phyloP scores from a whole-genome alignment of 2,888 invertebrate genomes.

The Ganaspis brasiliensis region DNA sequence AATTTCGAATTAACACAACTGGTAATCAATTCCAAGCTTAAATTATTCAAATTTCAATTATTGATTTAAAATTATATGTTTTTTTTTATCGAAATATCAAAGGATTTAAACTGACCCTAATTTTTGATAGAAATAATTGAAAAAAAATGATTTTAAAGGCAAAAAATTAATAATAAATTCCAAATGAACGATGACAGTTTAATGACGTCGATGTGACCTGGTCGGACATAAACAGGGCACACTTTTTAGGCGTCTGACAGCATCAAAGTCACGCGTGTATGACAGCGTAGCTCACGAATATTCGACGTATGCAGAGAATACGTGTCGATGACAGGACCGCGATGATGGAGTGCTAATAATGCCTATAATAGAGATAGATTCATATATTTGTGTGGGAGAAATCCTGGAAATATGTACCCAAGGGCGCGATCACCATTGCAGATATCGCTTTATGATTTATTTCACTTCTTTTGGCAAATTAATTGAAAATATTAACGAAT shows the following conservation, averaged over 20 bases:
- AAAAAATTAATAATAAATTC: constrained; percentile 24
- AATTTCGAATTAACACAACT: too few relatives aligned
- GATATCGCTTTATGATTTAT: constrained; percentile 11
- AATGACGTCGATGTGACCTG: constrained; percentile 23
- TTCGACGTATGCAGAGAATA: constrained; percentile 62
- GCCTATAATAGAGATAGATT: constrained; percentile 52
- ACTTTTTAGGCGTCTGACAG: constrained; percentile 54
- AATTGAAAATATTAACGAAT: neutral
- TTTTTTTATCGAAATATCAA: too few relatives aligned
- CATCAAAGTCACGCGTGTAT: constrained; percentile 57
- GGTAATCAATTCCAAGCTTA: too few relatives aligned
- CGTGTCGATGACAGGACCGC: constrained; percentile 61
- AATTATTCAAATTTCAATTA: too few relatives aligned
- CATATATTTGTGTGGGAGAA: constrained; percentile 14
- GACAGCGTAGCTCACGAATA: constrained; percentile 50
- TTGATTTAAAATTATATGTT: too few relatives aligned
- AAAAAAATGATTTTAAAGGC: neutral
- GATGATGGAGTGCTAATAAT: constrained; percentile 64
- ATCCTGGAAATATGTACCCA: constrained; percentile 8
- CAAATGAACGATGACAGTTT: constrained; percentile 17
- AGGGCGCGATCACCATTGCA: neutral
- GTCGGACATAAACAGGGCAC: constrained; percentile 20
- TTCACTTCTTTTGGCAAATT: neutral
- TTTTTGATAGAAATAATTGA: neutral
- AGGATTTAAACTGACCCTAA: neutral